Percentiles rank a stretch among this genome's conserved stretches.
Conservation (phyloP, 2,888 invertebrate species). For the Macrosoma leucophasiata region DNA sequence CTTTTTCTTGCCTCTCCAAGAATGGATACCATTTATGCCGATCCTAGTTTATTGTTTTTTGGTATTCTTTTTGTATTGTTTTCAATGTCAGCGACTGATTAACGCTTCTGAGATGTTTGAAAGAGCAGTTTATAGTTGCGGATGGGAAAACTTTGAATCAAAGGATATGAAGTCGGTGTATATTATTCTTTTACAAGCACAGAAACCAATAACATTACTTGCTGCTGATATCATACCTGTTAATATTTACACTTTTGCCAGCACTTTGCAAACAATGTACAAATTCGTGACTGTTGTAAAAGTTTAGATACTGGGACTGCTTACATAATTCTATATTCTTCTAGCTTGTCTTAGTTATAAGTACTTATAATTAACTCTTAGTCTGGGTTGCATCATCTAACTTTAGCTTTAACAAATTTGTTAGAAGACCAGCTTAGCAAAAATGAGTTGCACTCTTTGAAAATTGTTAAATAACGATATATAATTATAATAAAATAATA, state of each 20-base stretch:
- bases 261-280: conserved; percentile 49
- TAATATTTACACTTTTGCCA: conserved; percentile 59
- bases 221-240: conserved; percentile 61
- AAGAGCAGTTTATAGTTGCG: conserved; percentile 51
- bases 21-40: conserved; percentile 47
- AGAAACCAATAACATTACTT: conserved; percentile 44
- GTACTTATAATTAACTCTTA: no score
- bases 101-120: conserved; percentile 53
- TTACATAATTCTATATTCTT: no score
- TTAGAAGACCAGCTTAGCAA: no score
- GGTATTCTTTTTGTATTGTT: conserved; percentile 58
- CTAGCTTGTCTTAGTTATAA: no score
- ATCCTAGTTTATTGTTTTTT: conserved; percentile 48
- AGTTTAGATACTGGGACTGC: no score
- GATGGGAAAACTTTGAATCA: conserved; percentile 56
- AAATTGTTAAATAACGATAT: no score
- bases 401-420: no score
- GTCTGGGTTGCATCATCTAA: no score
- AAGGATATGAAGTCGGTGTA: conserved; percentile 45
- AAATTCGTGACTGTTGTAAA: conserved; percentile 61
- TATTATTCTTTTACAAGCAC: conserved; percentile 47
- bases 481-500: no score
- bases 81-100: conserved; percentile 49
- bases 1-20: conserved; percentile 44
- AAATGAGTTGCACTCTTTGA: no score